These are phyloP conservation scores for Trematomus bernacchii DNA, from an alignment of 2,797 vertebrate species.

Conservation along the genomic window DNA sequence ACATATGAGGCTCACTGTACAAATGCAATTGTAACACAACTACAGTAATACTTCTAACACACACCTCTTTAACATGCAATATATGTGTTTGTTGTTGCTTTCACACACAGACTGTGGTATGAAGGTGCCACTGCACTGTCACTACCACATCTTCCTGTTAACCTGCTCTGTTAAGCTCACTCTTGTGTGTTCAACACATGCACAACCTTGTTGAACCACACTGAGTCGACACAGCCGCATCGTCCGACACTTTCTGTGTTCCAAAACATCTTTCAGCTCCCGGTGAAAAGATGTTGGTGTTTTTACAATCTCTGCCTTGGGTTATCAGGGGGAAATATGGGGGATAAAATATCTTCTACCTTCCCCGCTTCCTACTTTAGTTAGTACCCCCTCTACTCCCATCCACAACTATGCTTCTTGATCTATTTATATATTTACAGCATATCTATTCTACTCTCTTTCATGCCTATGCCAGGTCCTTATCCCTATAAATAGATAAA, in stretches of 20 bases:
- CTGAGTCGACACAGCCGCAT: conserved; percentile 53
- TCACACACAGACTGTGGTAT: conserved; percentile 58
- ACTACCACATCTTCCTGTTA: conserved; percentile 51
- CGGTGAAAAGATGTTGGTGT: conserved; percentile 85
- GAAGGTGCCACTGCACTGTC: conserved; percentile 58
- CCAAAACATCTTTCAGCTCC: conserved; percentile 80
- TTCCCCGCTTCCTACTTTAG: conserved; percentile 55
- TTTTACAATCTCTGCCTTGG: conserved; percentile 90
- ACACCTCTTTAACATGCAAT: conserved; percentile 35
- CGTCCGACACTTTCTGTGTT: conserved; percentile 71
- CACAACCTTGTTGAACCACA: conserved; percentile 63
- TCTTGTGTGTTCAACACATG: conserved; percentile 69
- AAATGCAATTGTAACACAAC: conserved; percentile 29
- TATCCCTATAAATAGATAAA: conserved; percentile 3
- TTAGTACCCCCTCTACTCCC: conserved; percentile 49
- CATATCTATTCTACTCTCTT: conserved; percentile 43
- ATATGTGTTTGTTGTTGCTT: conserved; percentile 65
- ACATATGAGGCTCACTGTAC: conserved; percentile 74
- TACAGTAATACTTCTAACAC: conserved; percentile 40
- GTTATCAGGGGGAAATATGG: conserved; percentile 59
- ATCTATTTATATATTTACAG: conserved; percentile 37
- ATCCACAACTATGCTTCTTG: conserved; percentile 46
- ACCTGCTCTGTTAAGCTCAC: conserved; percentile 59
- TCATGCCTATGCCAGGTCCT: conserved; percentile 30
- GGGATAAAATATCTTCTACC: conserved; percentile 54